Evolutionary conservation across 2,797 vertebrate genomes (phyloP), one percentile per base, ranked within the genome.

Genomic region (Nannoperca obscura): DNA sequence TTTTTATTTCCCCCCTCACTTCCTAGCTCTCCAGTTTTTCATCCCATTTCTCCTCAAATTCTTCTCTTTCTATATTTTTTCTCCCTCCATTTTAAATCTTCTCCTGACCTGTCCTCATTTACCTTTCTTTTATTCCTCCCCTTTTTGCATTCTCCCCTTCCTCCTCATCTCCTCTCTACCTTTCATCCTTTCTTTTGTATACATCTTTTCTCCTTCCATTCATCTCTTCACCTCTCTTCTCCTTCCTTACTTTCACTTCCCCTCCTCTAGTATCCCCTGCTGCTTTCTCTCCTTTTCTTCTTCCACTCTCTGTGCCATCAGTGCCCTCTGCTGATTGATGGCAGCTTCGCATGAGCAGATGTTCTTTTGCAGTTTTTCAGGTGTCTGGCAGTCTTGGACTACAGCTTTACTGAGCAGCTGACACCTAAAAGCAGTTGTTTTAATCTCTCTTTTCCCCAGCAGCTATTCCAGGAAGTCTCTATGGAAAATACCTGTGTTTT

Each of bases 261-360:
- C n/a, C 12, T 7, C 7, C 36, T 65, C 19, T 38, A 19, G 17
- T 3, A 2, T 9, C 19, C 20, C 12, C 11, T 24, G 17, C 38
- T 44, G 8, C 47, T 3, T 24, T 15, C 46, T 30, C 32, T n/a
- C 8, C 27, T 13, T 38, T 11, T 58, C 53, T 22, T 65, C 30
- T 11, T 53, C 40, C 44, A 2, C 85, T 78, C 74, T 61, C 84
- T 62, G 81, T 59, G 57, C 50, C 74, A 22, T 86, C 80, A 82
- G 65, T 82, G 88, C 90, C 90, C 90, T 89, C 91, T 91, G 86
- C 86, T 91, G 91, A 75, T 68, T 59, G 47, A 50, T 24, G 22
- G 13, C 27, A 61, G 83, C 64, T 4, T 76, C 60, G 74, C 76
- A 78, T 9, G 69, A 63, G 44, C 38, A 49, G 7, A 42, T 0